Evolutionary conservation across 2,113 vertebrate genomes (phyloP), one percentile per base, ranked within the genome.

Genomic region (Ranitomeya variabilis): DNA sequence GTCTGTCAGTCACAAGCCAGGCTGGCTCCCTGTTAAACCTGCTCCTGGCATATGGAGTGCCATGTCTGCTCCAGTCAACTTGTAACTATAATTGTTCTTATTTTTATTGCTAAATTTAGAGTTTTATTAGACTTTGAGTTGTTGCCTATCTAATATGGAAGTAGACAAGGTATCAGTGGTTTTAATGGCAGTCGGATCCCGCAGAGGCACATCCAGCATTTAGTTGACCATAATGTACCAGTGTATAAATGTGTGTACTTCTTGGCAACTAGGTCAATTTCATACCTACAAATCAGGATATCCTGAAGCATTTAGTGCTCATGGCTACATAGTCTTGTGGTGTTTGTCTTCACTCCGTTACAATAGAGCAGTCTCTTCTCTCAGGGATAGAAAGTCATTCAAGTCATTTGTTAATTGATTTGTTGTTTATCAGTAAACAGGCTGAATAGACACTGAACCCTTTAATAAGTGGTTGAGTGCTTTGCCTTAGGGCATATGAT

Each of bases 381-480:
- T 37, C 80, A 81, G 80, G 23, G 8, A 62, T 69, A 83, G 6
- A 71, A 7, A 83, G 62, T 67, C 45, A 64, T 51, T 67, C 31
- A 15, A 52, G 21, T 83, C 18, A 52, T 83, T 83, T 84, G 82
- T n/a, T 84, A 71, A 71, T 84, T 84, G 82, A 55, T 84, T 84
- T 69, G 81, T 83, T 83, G 82, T 84, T 71, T 84, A 84, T 54
- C 66, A 71, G 64, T 69, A 84, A 84, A 84, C 66, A 84, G 64
- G 64, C n/a, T 69, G 45, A 84, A 84, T 52, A 71, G 64, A 84
- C 64, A 84, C 55, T 71, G 62, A 84, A 69, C 67, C 81, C 62
- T 67, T 83, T 83, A 83, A 83, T 67, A 83, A 55, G 82, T 26
- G 52, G 21, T 7, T 54, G 67, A 84, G 45, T 71, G 51, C 64